phyloP scores from a whole-genome alignment of 2,797 vertebrate genomes.

The Echiichthys vipera region DNA sequence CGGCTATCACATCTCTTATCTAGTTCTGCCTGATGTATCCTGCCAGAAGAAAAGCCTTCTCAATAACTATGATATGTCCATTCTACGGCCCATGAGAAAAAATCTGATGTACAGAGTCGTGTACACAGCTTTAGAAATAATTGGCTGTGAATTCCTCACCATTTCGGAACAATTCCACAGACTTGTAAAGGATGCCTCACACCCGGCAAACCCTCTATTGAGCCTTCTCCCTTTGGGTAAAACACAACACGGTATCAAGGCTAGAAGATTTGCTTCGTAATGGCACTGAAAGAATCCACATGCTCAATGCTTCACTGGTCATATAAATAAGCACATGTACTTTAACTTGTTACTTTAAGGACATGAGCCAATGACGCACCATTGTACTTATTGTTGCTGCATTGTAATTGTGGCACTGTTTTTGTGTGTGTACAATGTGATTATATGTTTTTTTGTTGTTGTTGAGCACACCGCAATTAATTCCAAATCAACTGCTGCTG shows the following conservation, averaged over 20 bases:
- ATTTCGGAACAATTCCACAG: not conserved
- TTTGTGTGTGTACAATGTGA: too few species aligned
- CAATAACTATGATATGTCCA: not conserved
- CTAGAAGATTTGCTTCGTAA: not conserved
- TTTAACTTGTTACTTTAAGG: not conserved
- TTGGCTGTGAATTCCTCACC: not conserved
- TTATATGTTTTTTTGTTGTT: too few species aligned
- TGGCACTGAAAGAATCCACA: too few species aligned
- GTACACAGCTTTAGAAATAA: not conserved
- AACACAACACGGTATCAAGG: not conserved
- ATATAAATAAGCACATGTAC: not conserved
- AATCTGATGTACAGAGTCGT: not conserved
- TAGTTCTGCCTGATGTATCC: constrained; percentile 7
- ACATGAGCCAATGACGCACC: too few species aligned
- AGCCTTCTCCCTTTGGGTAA: not conserved
- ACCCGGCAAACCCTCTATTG: not conserved
- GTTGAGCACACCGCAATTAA: too few species aligned
- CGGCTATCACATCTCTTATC: constrained; percentile 5
- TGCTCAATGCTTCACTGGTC: not conserved
- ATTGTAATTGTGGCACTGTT: too few species aligned
- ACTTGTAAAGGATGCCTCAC: not conserved
- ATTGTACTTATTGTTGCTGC: too few species aligned
- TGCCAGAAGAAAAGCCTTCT: constrained; percentile 14
- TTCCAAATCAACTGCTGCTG: too few species aligned
- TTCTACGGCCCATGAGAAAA: not conserved